A percentile compares a stretch with the other conserved stretches of the same genome.
Conservation (phyloP, 1,140 invertebrate species). For the Pissodes strobi region DNA sequence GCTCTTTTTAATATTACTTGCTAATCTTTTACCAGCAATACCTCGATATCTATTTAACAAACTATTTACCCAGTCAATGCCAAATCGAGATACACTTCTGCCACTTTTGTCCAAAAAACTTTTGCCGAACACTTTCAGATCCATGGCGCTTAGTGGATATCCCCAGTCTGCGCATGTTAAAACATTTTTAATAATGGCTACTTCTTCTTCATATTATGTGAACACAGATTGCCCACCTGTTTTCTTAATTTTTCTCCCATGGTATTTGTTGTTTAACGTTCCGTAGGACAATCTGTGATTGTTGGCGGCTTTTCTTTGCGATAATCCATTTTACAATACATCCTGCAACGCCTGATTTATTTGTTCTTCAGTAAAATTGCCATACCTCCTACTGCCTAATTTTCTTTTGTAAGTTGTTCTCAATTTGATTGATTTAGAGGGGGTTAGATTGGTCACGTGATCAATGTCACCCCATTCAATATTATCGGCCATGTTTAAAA, state of each 20-base stretch:
- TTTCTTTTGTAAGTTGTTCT: too few relatives aligned
- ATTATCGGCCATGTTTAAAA: too few relatives aligned
- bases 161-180: constrained; percentile 45
- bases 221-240: too few relatives aligned
- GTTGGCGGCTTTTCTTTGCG: too few relatives aligned
- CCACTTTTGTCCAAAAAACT: constrained; percentile 40
- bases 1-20: constrained; percentile 2
- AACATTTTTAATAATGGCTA: constrained; percentile 30
- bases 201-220: too few relatives aligned
- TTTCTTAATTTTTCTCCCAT: too few relatives aligned
- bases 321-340: too few relatives aligned
- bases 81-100: constrained; percentile 23
- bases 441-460: not conserved
- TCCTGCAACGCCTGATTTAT: too few relatives aligned
- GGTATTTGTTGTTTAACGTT: too few relatives aligned
- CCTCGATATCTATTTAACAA: constrained; percentile 42
- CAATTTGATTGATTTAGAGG: not conserved
- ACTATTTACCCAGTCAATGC: too few relatives aligned
- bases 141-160: constrained; percentile 41
- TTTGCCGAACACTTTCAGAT: constrained; percentile 43
- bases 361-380: constrained; percentile 21
- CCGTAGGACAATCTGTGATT: too few relatives aligned
- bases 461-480: constrained; percentile 1
- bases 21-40: not conserved
- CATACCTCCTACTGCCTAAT: too few relatives aligned